These are phyloP conservation scores for Capreolus pygargus DNA, from an alignment of 2,113 vertebrate species.

Conservation along the genomic window DNA sequence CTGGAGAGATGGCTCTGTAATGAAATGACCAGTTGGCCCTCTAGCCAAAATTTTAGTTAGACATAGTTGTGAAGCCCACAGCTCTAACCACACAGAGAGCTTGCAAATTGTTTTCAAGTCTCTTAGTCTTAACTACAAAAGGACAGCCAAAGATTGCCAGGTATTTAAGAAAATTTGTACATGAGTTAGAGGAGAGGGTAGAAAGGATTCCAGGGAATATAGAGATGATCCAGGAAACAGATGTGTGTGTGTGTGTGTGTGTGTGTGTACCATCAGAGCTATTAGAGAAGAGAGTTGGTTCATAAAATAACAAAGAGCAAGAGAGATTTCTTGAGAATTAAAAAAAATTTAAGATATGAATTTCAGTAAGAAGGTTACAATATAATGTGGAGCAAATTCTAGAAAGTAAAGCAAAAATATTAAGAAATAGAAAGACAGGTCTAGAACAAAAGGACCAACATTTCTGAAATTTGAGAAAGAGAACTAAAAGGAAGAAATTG, in stretches of 20 bases:
- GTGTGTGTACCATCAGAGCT: neutral
- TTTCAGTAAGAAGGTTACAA: neutral
- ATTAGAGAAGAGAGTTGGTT: neutral
- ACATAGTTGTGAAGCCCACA: neutral
- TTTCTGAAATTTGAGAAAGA: neutral
- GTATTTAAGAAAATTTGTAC: conserved; percentile 9
- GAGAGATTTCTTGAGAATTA: neutral
- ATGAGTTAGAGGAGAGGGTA: neutral
- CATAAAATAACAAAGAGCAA: neutral
- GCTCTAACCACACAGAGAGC: neutral
- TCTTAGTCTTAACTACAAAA: neutral
- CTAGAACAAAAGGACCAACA: neutral
- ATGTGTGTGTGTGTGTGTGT: neutral
- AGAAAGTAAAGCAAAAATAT: neutral
- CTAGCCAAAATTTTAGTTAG: neutral
- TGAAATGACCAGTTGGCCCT: neutral
- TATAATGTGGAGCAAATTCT: neutral
- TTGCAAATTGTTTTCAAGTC: neutral
- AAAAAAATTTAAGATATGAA: neutral
- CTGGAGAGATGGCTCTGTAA: neutral
- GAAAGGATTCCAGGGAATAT: neutral
- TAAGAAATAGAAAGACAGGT: neutral
- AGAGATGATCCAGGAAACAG: neutral
- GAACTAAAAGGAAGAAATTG: neutral
- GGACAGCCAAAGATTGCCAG: neutral